Conservation (phyloP, 2,888 invertebrate species). For the Hedychridium roseum region DNA sequence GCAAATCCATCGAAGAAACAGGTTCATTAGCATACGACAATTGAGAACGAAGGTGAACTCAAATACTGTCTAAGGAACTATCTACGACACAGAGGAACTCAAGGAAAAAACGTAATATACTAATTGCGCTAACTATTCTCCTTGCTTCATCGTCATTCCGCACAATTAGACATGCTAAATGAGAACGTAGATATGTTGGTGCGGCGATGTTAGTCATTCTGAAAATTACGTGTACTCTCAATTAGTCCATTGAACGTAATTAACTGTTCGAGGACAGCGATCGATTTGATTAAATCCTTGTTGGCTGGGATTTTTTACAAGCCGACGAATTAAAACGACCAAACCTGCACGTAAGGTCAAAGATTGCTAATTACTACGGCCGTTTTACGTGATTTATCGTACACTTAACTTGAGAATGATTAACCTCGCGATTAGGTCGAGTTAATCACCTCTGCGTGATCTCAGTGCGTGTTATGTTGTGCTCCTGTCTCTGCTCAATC, state of each 20-base stretch:
- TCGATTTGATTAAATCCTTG: too few species aligned
- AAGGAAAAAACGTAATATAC: background rate
- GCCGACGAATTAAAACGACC: too few species aligned
- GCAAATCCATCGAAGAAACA: background rate
- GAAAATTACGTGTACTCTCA: slow-evolving; percentile 23
- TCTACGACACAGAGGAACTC: background rate
- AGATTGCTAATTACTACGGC: background rate
- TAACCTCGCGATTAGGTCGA: slow-evolving; percentile 37
- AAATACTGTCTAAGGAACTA: background rate
- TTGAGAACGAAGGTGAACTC: background rate
- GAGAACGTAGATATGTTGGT: slow-evolving; percentile 14
- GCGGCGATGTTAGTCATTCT: slow-evolving; percentile 30
- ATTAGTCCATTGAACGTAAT: background rate
- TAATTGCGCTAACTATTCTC: slow-evolving; percentile 6
- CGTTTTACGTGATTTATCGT: slow-evolving; percentile 10
- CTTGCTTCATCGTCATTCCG: slow-evolving; percentile 1
- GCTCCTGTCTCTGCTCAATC: slow-evolving; percentile 74
- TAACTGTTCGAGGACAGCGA: too few species aligned
- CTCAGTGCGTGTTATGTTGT: slow-evolving; percentile 74
- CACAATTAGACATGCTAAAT: slow-evolving; percentile 23
- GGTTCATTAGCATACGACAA: background rate
- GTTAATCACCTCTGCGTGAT: slow-evolving; percentile 71
- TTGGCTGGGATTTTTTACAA: too few species aligned
- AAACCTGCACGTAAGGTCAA: background rate
- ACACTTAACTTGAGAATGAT: slow-evolving; percentile 31